A percentile compares a stretch with the other conserved stretches of the same genome.
phyloP scores from a whole-genome alignment of 2,113 vertebrate species.

The Rhinoptilus africanus region DNA sequence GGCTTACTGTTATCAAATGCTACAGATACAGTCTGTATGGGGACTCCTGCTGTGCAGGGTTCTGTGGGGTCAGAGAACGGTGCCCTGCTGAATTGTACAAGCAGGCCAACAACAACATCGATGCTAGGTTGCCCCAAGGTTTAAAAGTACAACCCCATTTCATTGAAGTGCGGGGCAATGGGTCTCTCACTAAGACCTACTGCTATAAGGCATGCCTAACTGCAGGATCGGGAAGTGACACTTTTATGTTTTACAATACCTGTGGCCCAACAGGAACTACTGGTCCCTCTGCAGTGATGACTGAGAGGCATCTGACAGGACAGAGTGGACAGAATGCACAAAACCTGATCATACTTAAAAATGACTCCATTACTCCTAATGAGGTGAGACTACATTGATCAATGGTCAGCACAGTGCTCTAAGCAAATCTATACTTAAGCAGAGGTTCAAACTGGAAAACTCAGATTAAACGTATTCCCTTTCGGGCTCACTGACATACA shows the following conservation, averaged over 20 bases:
- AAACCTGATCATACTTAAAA: conserved; percentile 88
- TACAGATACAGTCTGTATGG: conserved; percentile 86
- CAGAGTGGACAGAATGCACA: conserved; percentile 88
- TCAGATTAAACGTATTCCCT: not conserved
- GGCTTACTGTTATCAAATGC: conserved; percentile 90
- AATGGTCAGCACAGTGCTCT: not conserved
- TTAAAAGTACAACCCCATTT: conserved; percentile 94
- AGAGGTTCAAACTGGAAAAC: not conserved
- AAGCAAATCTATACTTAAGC: not conserved
- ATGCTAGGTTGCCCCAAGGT: conserved; percentile 80
- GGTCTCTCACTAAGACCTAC: conserved; percentile 96
- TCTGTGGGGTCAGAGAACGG: conserved; percentile 84
- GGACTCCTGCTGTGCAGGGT: conserved; percentile 85
- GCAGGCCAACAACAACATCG: conserved; percentile 87
- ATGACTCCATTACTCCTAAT: conserved; percentile 87
- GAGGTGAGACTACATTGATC: conserved; percentile 73
- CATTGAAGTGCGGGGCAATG: conserved; percentile 94
- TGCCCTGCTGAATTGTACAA: conserved; percentile 80
- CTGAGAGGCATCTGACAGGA: conserved; percentile 91
- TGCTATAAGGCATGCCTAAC: conserved; percentile 97
- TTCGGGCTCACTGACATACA: not conserved
- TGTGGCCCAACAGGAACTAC: conserved; percentile 84
- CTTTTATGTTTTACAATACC: conserved; percentile 98
- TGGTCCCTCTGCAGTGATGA: conserved; percentile 80
- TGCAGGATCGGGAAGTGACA: conserved; percentile 93